A percentile compares a stretch with the other conserved stretches of the same genome.
These are phyloP conservation scores for Ictalurus furcatus DNA, from an alignment of 2,113 vertebrate genomes.

Conservation along the genomic window DNA sequence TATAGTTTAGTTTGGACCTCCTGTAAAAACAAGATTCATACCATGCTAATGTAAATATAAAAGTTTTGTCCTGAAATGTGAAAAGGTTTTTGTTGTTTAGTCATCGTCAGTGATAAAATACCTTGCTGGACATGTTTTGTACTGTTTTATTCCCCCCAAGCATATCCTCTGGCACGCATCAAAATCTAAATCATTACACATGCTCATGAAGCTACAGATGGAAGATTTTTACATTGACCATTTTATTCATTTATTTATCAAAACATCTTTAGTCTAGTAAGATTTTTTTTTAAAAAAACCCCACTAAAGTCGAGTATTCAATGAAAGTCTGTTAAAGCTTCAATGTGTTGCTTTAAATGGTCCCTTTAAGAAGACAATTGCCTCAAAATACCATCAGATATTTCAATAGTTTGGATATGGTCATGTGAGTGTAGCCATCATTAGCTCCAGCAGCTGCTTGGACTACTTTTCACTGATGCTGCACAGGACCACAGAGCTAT, in stretches of 20 bases:
- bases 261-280: slow-evolving; percentile 36
- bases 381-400: not conserved
- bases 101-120: slow-evolving; percentile 61
- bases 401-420: slow-evolving; percentile 7
- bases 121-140: slow-evolving; percentile 57
- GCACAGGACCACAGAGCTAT: slow-evolving; percentile 23
- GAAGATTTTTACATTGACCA: not conserved
- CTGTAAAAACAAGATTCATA: slow-evolving; percentile 67
- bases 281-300: too few relatives aligned
- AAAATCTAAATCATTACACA: not conserved
- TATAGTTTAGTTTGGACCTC: slow-evolving; percentile 56
- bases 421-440: not conserved
- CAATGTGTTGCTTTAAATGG: slow-evolving; percentile 1
- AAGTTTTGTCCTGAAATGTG: slow-evolving; percentile 70
- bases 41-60: slow-evolving; percentile 58
- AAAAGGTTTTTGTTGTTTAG: slow-evolving; percentile 69
- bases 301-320: not conserved
- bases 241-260: slow-evolving; percentile 46
- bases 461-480: not conserved
- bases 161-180: not conserved
- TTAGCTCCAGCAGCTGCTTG: not conserved
- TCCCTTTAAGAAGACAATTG: not conserved
- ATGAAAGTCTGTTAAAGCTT: not conserved
- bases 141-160: slow-evolving; percentile 8
- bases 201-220: not conserved